These are phyloP conservation scores for Hexactinellida sp. DNA, from an alignment of 37 sponge, comb jelly and placozoan genomes.

Conservation along the genomic window DNA sequence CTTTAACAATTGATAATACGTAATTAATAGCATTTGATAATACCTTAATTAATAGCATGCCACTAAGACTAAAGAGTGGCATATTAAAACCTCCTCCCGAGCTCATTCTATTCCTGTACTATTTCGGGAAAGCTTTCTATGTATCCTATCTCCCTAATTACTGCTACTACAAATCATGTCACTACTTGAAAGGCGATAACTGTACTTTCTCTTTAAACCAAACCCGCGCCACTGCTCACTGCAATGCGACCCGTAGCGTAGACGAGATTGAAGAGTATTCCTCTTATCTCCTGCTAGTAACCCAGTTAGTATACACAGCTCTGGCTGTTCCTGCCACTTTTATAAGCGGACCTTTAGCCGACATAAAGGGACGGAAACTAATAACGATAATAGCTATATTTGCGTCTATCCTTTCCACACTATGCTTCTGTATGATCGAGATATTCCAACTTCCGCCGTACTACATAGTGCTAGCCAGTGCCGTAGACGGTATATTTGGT, in stretches of 20 bases:
- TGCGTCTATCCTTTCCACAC: not conserved
- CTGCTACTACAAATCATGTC: not conserved
- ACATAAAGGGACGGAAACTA: not conserved
- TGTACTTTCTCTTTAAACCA: not conserved
- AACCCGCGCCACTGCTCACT: not conserved
- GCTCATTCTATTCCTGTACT: not conserved
- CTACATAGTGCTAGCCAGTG: not conserved
- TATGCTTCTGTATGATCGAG: not conserved
- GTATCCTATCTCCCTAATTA: not conserved
- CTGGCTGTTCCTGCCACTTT: not conserved
- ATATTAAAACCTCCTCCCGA: not conserved
- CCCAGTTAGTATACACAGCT: not conserved
- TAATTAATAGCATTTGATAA: no score
- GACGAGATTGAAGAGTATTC: not conserved
- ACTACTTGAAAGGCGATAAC: not conserved
- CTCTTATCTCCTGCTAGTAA: not conserved
- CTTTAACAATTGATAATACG: no score
- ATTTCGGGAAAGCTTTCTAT: not conserved
- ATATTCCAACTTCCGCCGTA: not conserved
- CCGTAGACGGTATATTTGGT: not conserved
- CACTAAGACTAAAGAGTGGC: not conserved
- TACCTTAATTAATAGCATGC: no score
- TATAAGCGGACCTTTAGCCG: not conserved
- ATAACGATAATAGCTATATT: not conserved
- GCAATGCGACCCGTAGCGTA: not conserved